Base-by-base conservation (phyloP, 1,140 invertebrate species). In the Neodiprion fabricii region DNA sequence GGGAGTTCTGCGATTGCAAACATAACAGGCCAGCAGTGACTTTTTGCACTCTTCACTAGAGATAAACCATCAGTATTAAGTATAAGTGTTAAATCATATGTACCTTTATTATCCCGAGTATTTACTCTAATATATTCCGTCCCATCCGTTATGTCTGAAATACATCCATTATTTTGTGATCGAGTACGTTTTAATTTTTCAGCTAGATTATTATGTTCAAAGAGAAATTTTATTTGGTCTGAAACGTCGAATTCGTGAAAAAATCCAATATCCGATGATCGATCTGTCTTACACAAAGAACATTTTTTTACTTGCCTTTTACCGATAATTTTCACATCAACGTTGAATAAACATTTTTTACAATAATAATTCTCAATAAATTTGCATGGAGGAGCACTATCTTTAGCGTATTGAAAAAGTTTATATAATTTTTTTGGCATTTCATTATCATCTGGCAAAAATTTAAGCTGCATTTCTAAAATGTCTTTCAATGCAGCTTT, bases 1-100 rank as follows among this genome's bases (percentile, higher is more conserved):
- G 76, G 76, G 48, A 79, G 53, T 65, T 80, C 79, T 1, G 75
- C 74, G 40, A 79, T 78, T n/a, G 74, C 70, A 70, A 78, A 78
- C 73, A 72, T 76, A 48, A 78, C 50, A 67, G 75, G 79, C 78
- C 78, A 79, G 74, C 72, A 76, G 67, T 76, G 70, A 75, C 71
- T 76, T 28, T 74, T 75, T 7, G 74, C 71, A 50, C 76, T 80
- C 40, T 73, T 76, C 9, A 73, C 69, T 53, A 79, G 69, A 23
- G 50, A 14, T 67, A 78, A 14, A 47, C 75, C 79, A 70, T 80
- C 78, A 7, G 78, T 78, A 69, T 66, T 79, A 9, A 80, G 50
- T 17, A 80, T 75, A 14, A 79, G 53, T 14, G 76, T 79, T 11
- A 79, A 75, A 66, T 79, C 75, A 67, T 70, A 79, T 61, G 5